Percentiles rank a stretch among this genome's conserved stretches.
phyloP scores from a whole-genome alignment of 2,113 vertebrate species.

The Myiozetetes cayanensis region DNA sequence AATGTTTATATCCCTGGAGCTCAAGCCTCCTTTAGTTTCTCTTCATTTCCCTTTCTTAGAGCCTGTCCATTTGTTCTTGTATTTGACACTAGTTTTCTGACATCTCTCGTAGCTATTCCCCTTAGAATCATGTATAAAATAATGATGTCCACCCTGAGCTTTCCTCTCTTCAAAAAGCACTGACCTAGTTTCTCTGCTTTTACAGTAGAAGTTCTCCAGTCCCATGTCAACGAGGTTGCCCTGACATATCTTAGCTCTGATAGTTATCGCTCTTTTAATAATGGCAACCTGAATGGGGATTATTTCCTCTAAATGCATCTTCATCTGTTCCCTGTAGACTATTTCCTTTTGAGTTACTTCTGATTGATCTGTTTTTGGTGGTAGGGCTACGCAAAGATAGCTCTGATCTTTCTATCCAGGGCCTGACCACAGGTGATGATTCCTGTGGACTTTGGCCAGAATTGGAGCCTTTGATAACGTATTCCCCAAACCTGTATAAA shows the following conservation, averaged over 20 bases:
- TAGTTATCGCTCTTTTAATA: slow-evolving; percentile 57
- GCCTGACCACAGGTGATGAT: slow-evolving; percentile 57
- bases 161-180: slow-evolving; percentile 62
- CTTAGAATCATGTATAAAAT: slow-evolving; percentile 58
- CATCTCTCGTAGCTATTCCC: slow-evolving; percentile 56
- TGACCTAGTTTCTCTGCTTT: slow-evolving; percentile 69
- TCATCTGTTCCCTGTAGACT: slow-evolving; percentile 50
- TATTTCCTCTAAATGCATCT: slow-evolving; percentile 61
- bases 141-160: slow-evolving; percentile 67
- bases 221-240: slow-evolving; percentile 64
- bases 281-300: slow-evolving; percentile 59
- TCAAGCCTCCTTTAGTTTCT: neutral
- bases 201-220: slow-evolving; percentile 58
- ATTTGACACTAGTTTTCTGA: slow-evolving; percentile 58
- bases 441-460: slow-evolving; percentile 58
- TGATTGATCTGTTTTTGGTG: slow-evolving; percentile 60
- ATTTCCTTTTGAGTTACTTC: slow-evolving; percentile 53
- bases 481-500: slow-evolving; percentile 49
- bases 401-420: slow-evolving; percentile 60
- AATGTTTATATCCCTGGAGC: slow-evolving; percentile 30
- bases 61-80: slow-evolving; percentile 51
- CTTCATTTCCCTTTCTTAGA: slow-evolving; percentile 47
- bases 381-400: slow-evolving; percentile 19
- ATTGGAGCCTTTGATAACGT: slow-evolving; percentile 50
- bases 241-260: slow-evolving; percentile 56